Evolutionary conservation across 2,888 invertebrate species (phyloP), one percentile per base, ranked within the genome.

Genomic region (Nephrotoma guestfalica): DNA sequence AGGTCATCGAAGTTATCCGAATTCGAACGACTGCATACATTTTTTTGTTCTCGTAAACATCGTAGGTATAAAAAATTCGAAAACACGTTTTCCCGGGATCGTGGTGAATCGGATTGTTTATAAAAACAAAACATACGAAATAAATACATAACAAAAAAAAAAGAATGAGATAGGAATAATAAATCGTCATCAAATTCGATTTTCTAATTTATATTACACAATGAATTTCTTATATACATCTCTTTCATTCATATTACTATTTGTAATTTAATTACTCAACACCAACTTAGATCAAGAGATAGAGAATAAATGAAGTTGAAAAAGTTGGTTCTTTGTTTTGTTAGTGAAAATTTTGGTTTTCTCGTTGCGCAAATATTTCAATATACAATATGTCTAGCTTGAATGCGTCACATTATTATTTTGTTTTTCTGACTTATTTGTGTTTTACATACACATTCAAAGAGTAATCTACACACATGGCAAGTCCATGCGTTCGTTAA

Each of bases 1-100:
- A 85, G 85, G 85, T 85, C 85, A 85, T 43, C 85, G 43, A 42
- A 85, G 45, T 85, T 43, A 85, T 43, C 85, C 42, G 43, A 85
- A 43, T 18, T 18, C 18, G 7, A 84, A 84, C 84, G 84, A 84
- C 13, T 84, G 84, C 84, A 84, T 84, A 41, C 41, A 71, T 41
- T 84, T 84, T 84, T 84, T 41, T 18, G 41, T 84, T 84, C 83
- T 40, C 83, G 41, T 83, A 83, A 83, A 40, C 40, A 40, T 83
- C 83, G 83, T 83, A 41, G 2, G 4, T 13, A 47, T 47, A 13
- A 9, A n/a, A 40, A 41, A 85, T 15, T 85, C 43, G 42, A 15
- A 18, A 85, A 43, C 85, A 85, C 85, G 85, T 85, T 85, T 85
- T 85, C 85, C 85, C 85, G 85, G 85, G 85, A 85, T 85, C 85